phyloP scores from a whole-genome alignment of 2,888 invertebrate species.

The Ophion slaviceki region DNA sequence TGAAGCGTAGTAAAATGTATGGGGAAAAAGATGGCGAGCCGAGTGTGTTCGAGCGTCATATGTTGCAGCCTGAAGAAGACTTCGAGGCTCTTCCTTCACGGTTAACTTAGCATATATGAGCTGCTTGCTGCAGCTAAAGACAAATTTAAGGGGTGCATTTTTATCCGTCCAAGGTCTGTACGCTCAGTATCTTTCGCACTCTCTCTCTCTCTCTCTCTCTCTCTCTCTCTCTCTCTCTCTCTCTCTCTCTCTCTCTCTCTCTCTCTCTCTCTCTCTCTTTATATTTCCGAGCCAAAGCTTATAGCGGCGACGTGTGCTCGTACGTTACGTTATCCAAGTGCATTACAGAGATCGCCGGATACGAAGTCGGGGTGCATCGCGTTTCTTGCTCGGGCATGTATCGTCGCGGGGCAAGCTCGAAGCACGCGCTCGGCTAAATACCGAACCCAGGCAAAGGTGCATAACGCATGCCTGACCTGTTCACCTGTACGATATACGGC shows the following conservation, averaged over 20 bases:
- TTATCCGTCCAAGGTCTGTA: slow-evolving; percentile 38
- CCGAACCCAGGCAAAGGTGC: slow-evolving; percentile 49
- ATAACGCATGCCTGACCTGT: slow-evolving; percentile 24
- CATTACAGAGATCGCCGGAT: slow-evolving; percentile 61
- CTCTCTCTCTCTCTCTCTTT: neutral
- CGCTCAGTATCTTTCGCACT: slow-evolving; percentile 7
- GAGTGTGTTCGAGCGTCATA: slow-evolving; percentile 14
- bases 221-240: slow-evolving; percentile 1
- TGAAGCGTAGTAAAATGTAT: neutral
- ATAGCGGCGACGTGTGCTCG: slow-evolving; percentile 31
- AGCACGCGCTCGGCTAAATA: slow-evolving; percentile 55
- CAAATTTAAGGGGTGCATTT: slow-evolving; percentile 52
- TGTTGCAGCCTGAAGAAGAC: slow-evolving; percentile 23
- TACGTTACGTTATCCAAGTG: slow-evolving; percentile 59
- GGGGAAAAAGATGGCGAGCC: slow-evolving; percentile 11
- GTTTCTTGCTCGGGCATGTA: slow-evolving; percentile 48
- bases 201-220: neutral
- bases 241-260: slow-evolving; percentile 5
- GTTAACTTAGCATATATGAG: slow-evolving; percentile 56
- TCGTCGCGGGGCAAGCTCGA: slow-evolving; percentile 40
- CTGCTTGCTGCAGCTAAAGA: slow-evolving; percentile 17
- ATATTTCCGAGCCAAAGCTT: slow-evolving; percentile 33
- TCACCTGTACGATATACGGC: slow-evolving; percentile 22
- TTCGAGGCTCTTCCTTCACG: slow-evolving; percentile 49
- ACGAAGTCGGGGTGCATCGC: slow-evolving; percentile 59